These are phyloP conservation scores for Pipistrellus nathusii DNA, from an alignment of 2,797 vertebrate genomes.

Conservation along the genomic window DNA sequence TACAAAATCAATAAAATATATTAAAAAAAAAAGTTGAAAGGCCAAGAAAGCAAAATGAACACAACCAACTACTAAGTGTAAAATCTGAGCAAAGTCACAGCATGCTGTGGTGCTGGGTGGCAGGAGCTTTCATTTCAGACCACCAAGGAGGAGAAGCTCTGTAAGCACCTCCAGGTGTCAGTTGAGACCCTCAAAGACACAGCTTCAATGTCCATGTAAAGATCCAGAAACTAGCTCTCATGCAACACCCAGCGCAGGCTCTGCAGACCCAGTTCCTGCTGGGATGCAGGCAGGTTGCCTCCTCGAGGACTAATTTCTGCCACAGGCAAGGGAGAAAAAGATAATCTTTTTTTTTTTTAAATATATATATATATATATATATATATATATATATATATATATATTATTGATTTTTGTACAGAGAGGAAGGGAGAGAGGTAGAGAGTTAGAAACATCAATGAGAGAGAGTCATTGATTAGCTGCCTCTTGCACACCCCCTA, in stretches of 20 bases:
- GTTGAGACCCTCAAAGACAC: neutral
- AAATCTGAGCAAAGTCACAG: constrained; percentile 17
- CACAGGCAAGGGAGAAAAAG: neutral
- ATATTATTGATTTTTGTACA: too few relatives aligned
- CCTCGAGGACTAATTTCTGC: too few relatives aligned
- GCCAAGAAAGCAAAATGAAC: constrained; percentile 4
- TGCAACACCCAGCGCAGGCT: accelerated
- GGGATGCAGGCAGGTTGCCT: too few relatives aligned
- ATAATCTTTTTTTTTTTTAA: too few relatives aligned
- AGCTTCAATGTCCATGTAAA: neutral
- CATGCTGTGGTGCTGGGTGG: neutral
- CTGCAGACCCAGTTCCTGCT: neutral
- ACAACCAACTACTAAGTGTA: constrained; percentile 32
- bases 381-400: too few relatives aligned
- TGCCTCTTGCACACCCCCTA: too few relatives aligned
- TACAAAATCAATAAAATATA: too few relatives aligned
- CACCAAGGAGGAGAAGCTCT: neutral
- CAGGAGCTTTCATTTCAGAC: neutral
- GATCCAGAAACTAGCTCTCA: neutral
- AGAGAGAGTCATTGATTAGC: too few relatives aligned
- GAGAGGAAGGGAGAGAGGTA: too few relatives aligned
- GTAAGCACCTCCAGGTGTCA: neutral
- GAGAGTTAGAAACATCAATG: too few relatives aligned
- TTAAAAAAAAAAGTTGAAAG: neutral
- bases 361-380: too few relatives aligned